Percentiles rank a stretch among this genome's conserved stretches.
Evolutionary conservation across 2,888 invertebrate species (phyloP).

Genomic region (Gastrophysa polygoni): DNA sequence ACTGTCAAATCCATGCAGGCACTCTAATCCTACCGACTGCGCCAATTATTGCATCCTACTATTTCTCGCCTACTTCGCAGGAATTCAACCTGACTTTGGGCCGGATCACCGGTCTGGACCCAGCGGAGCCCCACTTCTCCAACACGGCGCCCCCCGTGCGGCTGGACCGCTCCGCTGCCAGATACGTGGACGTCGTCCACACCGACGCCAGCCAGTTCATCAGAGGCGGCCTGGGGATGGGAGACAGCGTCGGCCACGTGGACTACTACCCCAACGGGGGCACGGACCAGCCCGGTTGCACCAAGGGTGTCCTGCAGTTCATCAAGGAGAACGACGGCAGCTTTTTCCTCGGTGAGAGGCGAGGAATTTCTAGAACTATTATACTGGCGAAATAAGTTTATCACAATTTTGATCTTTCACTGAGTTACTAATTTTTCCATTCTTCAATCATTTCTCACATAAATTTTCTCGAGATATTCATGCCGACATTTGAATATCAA

Average conservation of each 20-base stretch:
- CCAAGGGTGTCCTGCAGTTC: slow-evolving; percentile 66
- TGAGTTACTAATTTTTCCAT: no score
- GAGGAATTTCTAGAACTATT: not conserved
- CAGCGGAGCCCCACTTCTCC: slow-evolving; percentile 90
- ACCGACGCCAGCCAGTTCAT: slow-evolving; percentile 83
- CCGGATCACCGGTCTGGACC: slow-evolving; percentile 87
- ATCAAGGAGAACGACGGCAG: slow-evolving; percentile 69
- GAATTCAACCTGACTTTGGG: slow-evolving; percentile 74
- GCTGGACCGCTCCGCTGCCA: slow-evolving; percentile 84
- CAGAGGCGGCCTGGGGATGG: slow-evolving; percentile 78
- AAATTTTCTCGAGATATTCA: no score
- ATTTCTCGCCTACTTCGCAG: slow-evolving; percentile 51
- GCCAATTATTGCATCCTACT: no score
- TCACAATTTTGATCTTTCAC: no score
- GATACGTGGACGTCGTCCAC: slow-evolving; percentile 89
- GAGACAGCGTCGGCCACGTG: slow-evolving; percentile 82
- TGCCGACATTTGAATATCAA: no score
- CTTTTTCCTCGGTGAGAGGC: slow-evolving; percentile 62
- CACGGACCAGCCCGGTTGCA: slow-evolving; percentile 75
- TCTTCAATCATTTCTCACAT: no score
- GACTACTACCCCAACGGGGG: slow-evolving; percentile 95
- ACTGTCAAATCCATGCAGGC: no score
- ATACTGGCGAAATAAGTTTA: no score
- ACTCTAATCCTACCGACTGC: no score
- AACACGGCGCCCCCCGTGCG: slow-evolving; percentile 81